Conservation (phyloP, 2,888 invertebrate species). For the Cosmia trapezina region DNA sequence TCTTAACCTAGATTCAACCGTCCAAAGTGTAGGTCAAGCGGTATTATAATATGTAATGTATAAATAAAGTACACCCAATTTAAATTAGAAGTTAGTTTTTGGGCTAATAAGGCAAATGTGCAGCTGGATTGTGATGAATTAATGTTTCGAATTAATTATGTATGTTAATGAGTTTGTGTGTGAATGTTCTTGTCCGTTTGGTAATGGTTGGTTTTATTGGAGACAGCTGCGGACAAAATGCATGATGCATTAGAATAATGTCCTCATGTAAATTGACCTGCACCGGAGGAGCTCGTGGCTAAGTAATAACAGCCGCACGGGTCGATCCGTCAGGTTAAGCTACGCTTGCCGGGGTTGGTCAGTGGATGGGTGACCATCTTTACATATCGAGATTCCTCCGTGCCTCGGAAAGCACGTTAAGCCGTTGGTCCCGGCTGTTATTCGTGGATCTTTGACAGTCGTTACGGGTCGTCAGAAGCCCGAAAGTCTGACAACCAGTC, state of each 20-base stretch:
- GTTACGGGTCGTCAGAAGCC: too few species aligned
- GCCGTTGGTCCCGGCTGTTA: too few species aligned
- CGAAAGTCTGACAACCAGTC: too few species aligned
- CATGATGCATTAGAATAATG: background rate
- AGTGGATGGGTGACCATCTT: too few species aligned
- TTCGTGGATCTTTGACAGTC: too few species aligned
- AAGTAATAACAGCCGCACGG: too few species aligned
- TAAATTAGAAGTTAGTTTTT: slow-evolving; percentile 49
- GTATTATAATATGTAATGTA: slow-evolving; percentile 37
- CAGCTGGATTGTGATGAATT: slow-evolving; percentile 25
- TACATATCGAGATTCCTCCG: too few species aligned
- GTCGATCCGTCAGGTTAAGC: too few species aligned
- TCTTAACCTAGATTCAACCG: slow-evolving; percentile 63
- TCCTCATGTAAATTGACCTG: too few species aligned
- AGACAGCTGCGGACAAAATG: slow-evolving; percentile 11
- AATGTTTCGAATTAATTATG: slow-evolving; percentile 48
- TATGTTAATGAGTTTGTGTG: slow-evolving; percentile 34
- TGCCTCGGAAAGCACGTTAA: too few species aligned
- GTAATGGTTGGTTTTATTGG: slow-evolving; percentile 45
- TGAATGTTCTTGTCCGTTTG: slow-evolving; percentile 27
- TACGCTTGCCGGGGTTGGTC: too few species aligned
- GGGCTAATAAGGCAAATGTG: slow-evolving; percentile 40
- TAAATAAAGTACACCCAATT: slow-evolving; percentile 47
- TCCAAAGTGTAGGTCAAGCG: slow-evolving; percentile 57
- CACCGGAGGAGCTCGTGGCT: too few species aligned